Conservation (phyloP, 1,140 invertebrate species). For the Conus betulinus region DNA sequence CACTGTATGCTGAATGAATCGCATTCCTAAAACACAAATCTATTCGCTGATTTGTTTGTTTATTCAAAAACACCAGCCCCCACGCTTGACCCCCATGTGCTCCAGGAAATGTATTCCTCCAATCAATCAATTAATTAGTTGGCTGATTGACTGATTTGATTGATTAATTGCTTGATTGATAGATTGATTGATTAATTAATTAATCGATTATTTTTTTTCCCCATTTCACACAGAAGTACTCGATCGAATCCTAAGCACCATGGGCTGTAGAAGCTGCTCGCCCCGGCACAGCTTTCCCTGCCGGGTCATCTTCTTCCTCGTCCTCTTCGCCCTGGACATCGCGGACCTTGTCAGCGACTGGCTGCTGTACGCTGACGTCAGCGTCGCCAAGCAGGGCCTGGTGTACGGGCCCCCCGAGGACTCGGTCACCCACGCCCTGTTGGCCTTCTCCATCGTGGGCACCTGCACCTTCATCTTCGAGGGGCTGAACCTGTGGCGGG, state of each 20-base stretch:
- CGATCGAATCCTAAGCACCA: neutral
- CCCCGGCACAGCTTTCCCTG: slow-evolving; percentile 52
- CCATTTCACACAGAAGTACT: neutral
- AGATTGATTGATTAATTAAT: no score
- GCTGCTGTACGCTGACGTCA: slow-evolving; percentile 65
- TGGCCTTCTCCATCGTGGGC: slow-evolving; percentile 67
- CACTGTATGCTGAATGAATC: no score
- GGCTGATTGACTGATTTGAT: no score
- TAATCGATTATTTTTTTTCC: no score
- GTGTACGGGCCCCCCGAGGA: slow-evolving; percentile 63
- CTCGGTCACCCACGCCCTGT: slow-evolving; percentile 48
- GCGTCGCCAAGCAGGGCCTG: slow-evolving; percentile 57
- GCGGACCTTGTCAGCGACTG: slow-evolving; percentile 67
- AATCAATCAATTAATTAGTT: neutral
- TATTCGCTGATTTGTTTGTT: no score
- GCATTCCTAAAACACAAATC: no score
- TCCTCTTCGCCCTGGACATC: slow-evolving; percentile 55
- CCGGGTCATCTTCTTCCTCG: slow-evolving; percentile 53
- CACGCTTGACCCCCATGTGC: no score
- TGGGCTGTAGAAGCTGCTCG: neutral
- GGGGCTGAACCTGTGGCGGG: slow-evolving; percentile 59
- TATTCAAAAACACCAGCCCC: no score
- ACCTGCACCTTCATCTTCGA: slow-evolving; percentile 64
- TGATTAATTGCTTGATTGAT: no score
- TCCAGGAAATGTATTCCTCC: neutral